Percentiles rank a stretch among this genome's conserved stretches.
Evolutionary conservation across 2,888 invertebrate genomes (phyloP).

Genomic region (Zhuqinia jingwanae): DNA sequence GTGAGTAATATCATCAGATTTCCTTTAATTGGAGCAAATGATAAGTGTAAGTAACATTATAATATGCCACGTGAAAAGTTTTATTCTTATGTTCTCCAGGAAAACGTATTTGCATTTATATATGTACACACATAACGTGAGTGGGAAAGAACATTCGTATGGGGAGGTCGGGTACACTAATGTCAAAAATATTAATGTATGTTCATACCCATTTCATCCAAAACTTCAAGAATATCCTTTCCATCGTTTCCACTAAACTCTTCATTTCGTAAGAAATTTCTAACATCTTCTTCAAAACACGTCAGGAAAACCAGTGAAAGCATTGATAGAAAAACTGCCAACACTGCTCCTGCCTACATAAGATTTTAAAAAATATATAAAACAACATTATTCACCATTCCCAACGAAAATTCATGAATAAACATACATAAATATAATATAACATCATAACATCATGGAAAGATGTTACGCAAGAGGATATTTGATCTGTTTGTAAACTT

Average conservation of each 20-base stretch:
- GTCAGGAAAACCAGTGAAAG: constrained; percentile 50
- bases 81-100: no score
- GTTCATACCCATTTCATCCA: constrained; percentile 58
- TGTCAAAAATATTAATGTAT: background rate
- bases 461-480: no score
- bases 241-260: constrained; percentile 43
- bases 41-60: background rate
- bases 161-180: background rate
- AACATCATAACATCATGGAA: no score
- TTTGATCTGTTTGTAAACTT: no score
- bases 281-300: constrained; percentile 43
- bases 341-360: constrained; percentile 61
- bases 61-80: background rate
- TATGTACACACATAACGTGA: no score
- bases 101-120: no score
- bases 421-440: no score
- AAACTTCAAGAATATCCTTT: constrained; percentile 24
- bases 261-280: constrained; percentile 54
- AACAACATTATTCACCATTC: no score
- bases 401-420: no score
- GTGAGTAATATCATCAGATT: constrained; percentile 27
- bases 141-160: no score
- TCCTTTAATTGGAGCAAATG: constrained; percentile 24
- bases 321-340: constrained; percentile 59
- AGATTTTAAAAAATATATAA: background rate